Evolutionary conservation across 2,888 invertebrate species (phyloP), one percentile per base, ranked within the genome.

Genomic region (Ditula angustiorana): DNA sequence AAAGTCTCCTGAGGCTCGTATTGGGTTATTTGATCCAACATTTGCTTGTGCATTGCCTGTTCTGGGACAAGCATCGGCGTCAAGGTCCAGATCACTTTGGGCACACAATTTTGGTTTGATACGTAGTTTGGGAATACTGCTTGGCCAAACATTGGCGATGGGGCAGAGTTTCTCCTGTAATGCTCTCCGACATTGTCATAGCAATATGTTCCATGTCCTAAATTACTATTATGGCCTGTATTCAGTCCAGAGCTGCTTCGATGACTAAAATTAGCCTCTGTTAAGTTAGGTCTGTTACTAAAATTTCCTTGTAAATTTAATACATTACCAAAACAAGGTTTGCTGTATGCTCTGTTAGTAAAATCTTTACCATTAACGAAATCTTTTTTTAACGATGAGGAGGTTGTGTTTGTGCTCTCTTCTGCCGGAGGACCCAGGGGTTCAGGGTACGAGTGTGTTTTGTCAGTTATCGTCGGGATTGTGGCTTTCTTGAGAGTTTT

Each of bases 391-490:
- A 44, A 1, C 0, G 30, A 57, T 10, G 41, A 49, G 3, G 44
- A 57, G 7, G 49, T 62, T 5, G 44, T 33, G 44, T 50, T 61
- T 1, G 44, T 21, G 11, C 57, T 63, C 1, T 33, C 58, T 0
- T 74, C 71, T 1, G 60, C 60, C 0, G 81, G 82, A 2, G 79
- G 78, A 1, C 70, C 75, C 0, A 65, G 66, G 0, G 86, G 85
- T 63, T 86, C 86, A 0, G 82, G 82, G 26, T 75, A 80, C 0
- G 50, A 16, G 5, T 80, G 77, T 0, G 60, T 66, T 35, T 72
- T 77, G 13, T 80, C 76, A 0, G 69, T 52, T 2, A 74, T 56
- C 44, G 61, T 73, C 4, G 74, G 68, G 0, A 73, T 30, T n/a
- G 53, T 37, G 26, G 11, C 71, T 55, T 70, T 75, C 64, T 57